These are phyloP conservation scores for Aleiodes alternator DNA, from an alignment of 2,888 invertebrate species.

Conservation along the genomic window DNA sequence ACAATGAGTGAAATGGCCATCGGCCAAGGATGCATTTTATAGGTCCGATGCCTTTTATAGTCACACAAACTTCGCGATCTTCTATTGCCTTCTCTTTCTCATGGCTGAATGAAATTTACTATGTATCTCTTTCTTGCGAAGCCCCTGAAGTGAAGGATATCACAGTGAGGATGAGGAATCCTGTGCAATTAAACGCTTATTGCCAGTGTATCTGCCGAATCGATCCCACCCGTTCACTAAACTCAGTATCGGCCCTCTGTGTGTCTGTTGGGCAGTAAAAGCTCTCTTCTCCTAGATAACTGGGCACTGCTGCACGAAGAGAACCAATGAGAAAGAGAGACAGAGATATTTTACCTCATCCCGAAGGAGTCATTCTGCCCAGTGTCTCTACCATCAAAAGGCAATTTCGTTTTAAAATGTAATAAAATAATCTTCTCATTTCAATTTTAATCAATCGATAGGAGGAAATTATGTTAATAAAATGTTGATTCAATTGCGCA, in stretches of 20 bases:
- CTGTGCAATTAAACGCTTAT: slow-evolving; percentile 75
- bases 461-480: background rate
- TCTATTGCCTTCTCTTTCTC: slow-evolving; percentile 14
- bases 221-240: slow-evolving; percentile 71
- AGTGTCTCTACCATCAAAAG: slow-evolving; percentile 18
- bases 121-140: slow-evolving; percentile 11
- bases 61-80: slow-evolving; percentile 53
- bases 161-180: slow-evolving; percentile 71
- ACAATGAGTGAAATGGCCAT: slow-evolving; percentile 71
- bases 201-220: slow-evolving; percentile 74
- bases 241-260: slow-evolving; percentile 69
- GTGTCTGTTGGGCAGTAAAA: slow-evolving; percentile 67
- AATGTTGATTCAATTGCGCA: no score
- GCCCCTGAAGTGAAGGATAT: slow-evolving; percentile 3
- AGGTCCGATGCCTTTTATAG: slow-evolving; percentile 75
- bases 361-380: background rate
- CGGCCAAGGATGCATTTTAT: slow-evolving; percentile 75
- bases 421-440: slow-evolving; percentile 21
- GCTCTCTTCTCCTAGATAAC: slow-evolving; percentile 69
- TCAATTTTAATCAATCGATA: slow-evolving; percentile 18
- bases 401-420: slow-evolving; percentile 27
- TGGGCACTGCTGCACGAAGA: slow-evolving; percentile 3
- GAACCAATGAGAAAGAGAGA: slow-evolving; percentile 34
- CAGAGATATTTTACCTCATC: background rate
- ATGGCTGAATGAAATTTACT: background rate